Evolutionary conservation across 2,888 invertebrate species (phyloP).

Genomic region (Ochropleura leucogaster): DNA sequence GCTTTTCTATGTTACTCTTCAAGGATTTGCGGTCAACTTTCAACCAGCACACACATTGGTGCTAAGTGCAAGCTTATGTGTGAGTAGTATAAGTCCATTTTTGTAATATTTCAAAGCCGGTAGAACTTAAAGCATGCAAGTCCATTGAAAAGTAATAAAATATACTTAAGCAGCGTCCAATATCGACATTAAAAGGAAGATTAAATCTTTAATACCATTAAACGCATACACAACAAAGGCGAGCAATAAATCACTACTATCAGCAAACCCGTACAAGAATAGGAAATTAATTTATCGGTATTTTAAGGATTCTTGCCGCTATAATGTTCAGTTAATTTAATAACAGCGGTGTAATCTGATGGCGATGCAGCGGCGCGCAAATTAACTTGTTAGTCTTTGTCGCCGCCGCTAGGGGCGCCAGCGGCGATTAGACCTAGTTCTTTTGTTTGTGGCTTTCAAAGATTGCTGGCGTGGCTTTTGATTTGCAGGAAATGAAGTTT

Average conservation of each 20-base stretch:
- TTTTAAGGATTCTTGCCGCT: conserved; percentile 59
- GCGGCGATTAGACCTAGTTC: conserved; percentile 24
- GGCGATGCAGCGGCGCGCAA: conserved; percentile 53
- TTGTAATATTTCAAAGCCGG: not conserved
- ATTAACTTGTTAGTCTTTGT: conserved; percentile 58
- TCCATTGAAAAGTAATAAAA: not conserved
- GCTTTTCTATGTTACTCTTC: not conserved
- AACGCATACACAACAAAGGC: conserved; percentile 40
- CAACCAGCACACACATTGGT: not conserved
- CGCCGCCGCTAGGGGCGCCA: conserved; percentile 41
- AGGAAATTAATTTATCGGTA: conserved; percentile 64
- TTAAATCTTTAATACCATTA: conserved; percentile 15
- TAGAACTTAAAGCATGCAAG: too few relatives aligned
- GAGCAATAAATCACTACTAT: conserved; percentile 51
- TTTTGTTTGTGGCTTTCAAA: conserved; percentile 35
- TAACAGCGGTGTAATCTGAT: conserved; percentile 58
- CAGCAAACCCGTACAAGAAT: conserved; percentile 51
- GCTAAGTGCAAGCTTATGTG: not conserved
- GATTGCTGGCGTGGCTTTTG: conserved; percentile 15
- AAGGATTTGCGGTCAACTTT: not conserved
- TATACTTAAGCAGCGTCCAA: conserved; percentile 5
- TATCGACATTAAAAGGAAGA: conserved; percentile 19
- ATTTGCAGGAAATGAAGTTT: not conserved
- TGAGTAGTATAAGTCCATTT: not conserved
- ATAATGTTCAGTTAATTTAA: conserved; percentile 61